A percentile compares a stretch with the other conserved stretches of the same genome.
phyloP scores from a whole-genome alignment of 2,888 invertebrate species.

The Spodoptera picta region DNA sequence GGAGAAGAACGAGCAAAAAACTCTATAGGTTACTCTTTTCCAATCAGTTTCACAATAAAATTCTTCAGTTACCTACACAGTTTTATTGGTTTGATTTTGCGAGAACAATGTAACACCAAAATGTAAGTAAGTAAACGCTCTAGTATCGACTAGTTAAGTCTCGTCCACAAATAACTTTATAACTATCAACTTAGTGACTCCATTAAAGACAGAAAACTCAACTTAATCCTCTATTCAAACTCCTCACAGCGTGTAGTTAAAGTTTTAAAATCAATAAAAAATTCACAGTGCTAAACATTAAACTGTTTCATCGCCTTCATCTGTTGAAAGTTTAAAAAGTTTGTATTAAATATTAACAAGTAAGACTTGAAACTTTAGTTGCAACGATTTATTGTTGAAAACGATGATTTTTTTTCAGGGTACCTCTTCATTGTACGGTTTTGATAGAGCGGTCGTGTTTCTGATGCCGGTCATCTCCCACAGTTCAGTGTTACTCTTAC shows the following conservation, averaged over 20 bases:
- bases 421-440: too few relatives aligned
- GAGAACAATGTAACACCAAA: too few relatives aligned
- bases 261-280: conserved; percentile 21
- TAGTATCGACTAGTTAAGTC: not conserved
- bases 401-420: too few relatives aligned
- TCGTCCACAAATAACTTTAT: not conserved
- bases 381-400: not conserved
- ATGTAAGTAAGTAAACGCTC: too few relatives aligned
- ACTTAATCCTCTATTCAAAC: conserved; percentile 1
- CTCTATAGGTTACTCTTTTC: too few relatives aligned
- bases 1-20: too few relatives aligned
- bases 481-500: too few relatives aligned
- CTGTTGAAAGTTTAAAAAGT: conserved; percentile 14
- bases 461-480: too few relatives aligned
- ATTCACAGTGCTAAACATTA: not conserved
- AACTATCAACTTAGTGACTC: not conserved
- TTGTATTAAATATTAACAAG: conserved; percentile 3
- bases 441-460: too few relatives aligned
- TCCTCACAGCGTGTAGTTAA: conserved; percentile 1
- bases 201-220: not conserved
- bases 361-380: not conserved
- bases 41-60: too few relatives aligned
- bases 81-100: too few relatives aligned
- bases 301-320: conserved; percentile 17
- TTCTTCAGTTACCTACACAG: too few relatives aligned